A percentile compares a stretch with the other conserved stretches of the same genome.
Conservation (phyloP, 1,140 invertebrate genomes). For the Scaptomyza pallida region DNA sequence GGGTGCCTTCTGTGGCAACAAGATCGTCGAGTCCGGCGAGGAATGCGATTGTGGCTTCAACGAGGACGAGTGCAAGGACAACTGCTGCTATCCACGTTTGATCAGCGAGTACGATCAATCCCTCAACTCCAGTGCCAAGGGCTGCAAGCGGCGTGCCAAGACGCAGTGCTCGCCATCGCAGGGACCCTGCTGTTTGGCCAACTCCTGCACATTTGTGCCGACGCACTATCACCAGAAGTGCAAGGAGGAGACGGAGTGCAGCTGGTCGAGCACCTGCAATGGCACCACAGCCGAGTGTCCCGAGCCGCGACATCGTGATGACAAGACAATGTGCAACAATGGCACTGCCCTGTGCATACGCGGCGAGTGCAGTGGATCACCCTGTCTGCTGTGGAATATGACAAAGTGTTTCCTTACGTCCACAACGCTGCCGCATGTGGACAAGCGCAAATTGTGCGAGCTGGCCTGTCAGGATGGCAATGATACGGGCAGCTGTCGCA, state of each 20-base stretch:
- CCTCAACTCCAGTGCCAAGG: constrained; percentile 89
- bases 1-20: constrained; percentile 99
- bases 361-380: constrained; percentile 97
- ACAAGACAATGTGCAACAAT: constrained; percentile 94
- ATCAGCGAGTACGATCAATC: constrained; percentile 89
- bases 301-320: constrained; percentile 88
- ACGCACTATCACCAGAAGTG: constrained; percentile 88
- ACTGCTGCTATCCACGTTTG: constrained; percentile 96
- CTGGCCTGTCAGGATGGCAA: constrained; percentile 96
- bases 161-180: constrained; percentile 97
- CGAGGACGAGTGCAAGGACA: constrained; percentile 95
- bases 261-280: constrained; percentile 92
- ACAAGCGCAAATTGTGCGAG: constrained; percentile 95
- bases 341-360: constrained; percentile 94
- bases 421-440: constrained; percentile 90
- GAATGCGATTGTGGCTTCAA: constrained; percentile 99
- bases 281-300: constrained; percentile 95
- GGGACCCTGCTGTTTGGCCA: constrained; percentile 96
- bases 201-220: constrained; percentile 92
- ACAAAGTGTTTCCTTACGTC: constrained; percentile 98
- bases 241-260: constrained; percentile 94
- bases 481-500: constrained; percentile 90
- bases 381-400: constrained; percentile 97
- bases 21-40: constrained; percentile 98
- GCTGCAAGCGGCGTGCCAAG: constrained; percentile 90